Base-by-base conservation (phyloP, 53 echinoderm and acorn worm genomes). In the Patiria pectinifera region DNA sequence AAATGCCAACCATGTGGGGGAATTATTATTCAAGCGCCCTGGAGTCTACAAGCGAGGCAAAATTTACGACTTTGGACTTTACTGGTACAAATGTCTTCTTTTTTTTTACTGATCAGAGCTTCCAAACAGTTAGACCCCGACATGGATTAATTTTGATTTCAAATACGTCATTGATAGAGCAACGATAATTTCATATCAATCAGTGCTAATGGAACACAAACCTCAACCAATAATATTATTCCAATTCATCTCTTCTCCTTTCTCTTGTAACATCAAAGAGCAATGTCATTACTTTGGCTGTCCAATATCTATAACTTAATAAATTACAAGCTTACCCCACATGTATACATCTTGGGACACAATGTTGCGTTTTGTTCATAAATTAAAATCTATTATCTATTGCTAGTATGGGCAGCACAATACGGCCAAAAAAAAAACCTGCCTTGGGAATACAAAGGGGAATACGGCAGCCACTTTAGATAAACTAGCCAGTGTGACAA, bases 281-380 rank as follows among this genome's bases (percentile, higher is more conserved):
- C 88, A 88, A 19, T 78, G 53, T 88, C 76, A 76, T 87, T 78
- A 88, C 58, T 59, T 60, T 18, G 25, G 13, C 86, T 16, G 23
- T 78, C 62, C 78, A 78, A 78, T 88, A 88, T 88, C 60, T 59
- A 35, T 88, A 88, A 88, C 88, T 88, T 78, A 88, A 88, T 86
- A 71, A 78, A 78, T 77, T 35, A 77, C 78, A 59, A 43, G 88
- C 88, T 88, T 88, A 88, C 88, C 88, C 78, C 60, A 66, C 2
- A 66, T 66, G 66, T 66, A 66, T 18, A 78, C 62, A 88, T 88
- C 25, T 8, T 45, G 15, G 61, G 78, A 76, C 72, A 26, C 88
- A 88, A 88, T 53, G 53, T 18, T 77, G 60, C 43, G 5, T 76
- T 80, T 82, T 88, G 76, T 88, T 88, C 76, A 26, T 78, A 76